Evolutionary conservation across 2,113 vertebrate species (phyloP), one percentile per base, ranked within the genome.

Genomic region (Acinonyx jubatus): DNA sequence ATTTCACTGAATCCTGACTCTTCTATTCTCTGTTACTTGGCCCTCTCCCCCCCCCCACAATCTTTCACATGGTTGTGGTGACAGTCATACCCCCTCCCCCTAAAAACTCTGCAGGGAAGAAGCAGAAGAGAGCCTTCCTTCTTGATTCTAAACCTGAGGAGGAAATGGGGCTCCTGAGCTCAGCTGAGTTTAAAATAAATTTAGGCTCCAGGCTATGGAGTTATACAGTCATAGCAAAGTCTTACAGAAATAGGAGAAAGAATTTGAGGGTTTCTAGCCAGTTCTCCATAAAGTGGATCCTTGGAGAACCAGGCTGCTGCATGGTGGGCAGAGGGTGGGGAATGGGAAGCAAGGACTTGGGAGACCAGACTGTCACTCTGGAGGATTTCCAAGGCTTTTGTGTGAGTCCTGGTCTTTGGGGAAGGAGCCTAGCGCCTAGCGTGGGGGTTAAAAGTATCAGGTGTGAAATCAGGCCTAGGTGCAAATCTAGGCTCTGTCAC

Each of bases 181-280:
- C n/a, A 88, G 38, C 89, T 74, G 65, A 91, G 29, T 97, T 97
- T 95, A 96, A 88, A 94, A 89, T 92, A 96, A 95, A 97, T 95
- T 79, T 93, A 88, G n/a, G 57, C 41, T 84, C n/a, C 29, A 76
- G 81, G n/a, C 38, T 95, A 50, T 95, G 41, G 81, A 93, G 29
- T 94, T 45, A 55, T 86, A 48, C 33, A 89, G 61, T 96, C 81
- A 94, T 91, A 89, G 48, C 27, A 94, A 91, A 96, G 45, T 82
- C 73, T 73, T 45, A 33, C 61, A 66, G 68, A 83, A 65, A 79
- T 41, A 86, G 79, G 52, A 89, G 21, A 71, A 27, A 88, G 41
- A 92, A 38, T 50, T 91, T 85, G 45, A 94, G 31, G 36, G 63
- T 96, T 94, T 88, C 69, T 55, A 94, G 41, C 36, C 48, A 89